These are phyloP conservation scores for Nemurella pictetii DNA, from an alignment of 2,888 invertebrate genomes.

Conservation along the genomic window DNA sequence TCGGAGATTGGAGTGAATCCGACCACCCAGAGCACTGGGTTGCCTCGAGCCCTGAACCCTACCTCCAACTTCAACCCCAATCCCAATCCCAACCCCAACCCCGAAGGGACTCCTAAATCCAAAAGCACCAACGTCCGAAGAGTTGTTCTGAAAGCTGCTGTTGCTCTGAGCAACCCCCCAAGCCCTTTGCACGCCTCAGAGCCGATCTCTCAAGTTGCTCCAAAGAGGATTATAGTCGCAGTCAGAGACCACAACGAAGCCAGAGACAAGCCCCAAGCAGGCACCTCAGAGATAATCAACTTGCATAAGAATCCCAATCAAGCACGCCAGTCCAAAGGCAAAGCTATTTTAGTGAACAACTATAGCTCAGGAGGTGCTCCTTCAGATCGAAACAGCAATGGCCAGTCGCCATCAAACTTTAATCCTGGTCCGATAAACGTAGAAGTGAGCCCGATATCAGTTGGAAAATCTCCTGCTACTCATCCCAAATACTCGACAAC, in stretches of 20 bases:
- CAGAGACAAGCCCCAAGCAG: neutral
- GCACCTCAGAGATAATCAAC: neutral
- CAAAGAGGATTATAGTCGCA: neutral
- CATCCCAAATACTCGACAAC: neutral
- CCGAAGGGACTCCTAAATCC: neutral
- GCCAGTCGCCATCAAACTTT: no score
- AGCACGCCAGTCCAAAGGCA: neutral
- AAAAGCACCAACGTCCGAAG: neutral
- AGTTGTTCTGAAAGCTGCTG: neutral
- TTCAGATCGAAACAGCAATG: no score
- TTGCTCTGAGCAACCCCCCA: neutral
- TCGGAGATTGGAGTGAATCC: neutral
- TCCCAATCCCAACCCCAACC: neutral
- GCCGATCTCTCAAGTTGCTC: neutral
- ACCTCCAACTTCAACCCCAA: slow-evolving; percentile 2
- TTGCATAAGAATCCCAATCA: neutral
- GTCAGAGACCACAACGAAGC: neutral
- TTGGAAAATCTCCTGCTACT: neutral
- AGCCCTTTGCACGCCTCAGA: neutral
- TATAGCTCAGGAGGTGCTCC: no score
- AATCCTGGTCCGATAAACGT: no score
- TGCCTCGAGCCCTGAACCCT: neutral
- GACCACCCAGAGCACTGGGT: neutral
- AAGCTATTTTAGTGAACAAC: neutral
- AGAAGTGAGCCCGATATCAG: no score